phyloP scores from a whole-genome alignment of 35 echinoderm and acorn worm species.

The Lytechinus pictus region DNA sequence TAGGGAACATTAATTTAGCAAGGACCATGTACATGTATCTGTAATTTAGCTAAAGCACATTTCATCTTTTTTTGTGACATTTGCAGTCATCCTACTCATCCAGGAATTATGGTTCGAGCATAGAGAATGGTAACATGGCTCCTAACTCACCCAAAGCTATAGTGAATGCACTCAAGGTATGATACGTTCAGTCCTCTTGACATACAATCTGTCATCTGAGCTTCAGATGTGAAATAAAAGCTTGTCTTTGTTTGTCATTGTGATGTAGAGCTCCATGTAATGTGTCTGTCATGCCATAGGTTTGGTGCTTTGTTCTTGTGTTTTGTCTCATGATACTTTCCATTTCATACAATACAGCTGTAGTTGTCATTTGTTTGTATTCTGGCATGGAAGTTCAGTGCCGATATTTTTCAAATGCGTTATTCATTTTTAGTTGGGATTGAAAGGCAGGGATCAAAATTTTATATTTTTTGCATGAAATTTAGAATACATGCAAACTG shows the following conservation, averaged over 20 bases:
- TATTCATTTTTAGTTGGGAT: too few relatives aligned
- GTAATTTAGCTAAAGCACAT: not conserved
- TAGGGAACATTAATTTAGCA: too few relatives aligned
- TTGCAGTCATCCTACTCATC: slow-evolving; percentile 45
- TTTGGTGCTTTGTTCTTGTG: too few relatives aligned
- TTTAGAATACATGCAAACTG: not conserved
- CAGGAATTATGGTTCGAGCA: slow-evolving; percentile 37
- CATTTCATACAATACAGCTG: too few relatives aligned
- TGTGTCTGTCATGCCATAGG: too few relatives aligned
- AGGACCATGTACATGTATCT: too few relatives aligned
- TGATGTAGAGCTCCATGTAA: too few relatives aligned
- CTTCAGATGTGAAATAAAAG: not conserved
- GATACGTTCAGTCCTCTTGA: not conserved
- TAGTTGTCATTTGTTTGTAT: too few relatives aligned
- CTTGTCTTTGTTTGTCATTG: not conserved
- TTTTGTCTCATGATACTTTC: too few relatives aligned
- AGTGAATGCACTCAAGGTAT: slow-evolving; percentile 48
- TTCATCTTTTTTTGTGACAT: not conserved
- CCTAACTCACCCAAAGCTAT: slow-evolving; percentile 52
- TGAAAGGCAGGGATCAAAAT: too few relatives aligned
- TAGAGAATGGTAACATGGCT: slow-evolving; percentile 45
- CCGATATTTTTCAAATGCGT: not conserved
- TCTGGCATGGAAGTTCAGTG: not conserved
- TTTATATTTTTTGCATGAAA: too few relatives aligned
- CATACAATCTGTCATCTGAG: not conserved